phyloP scores from a whole-genome alignment of 2,888 invertebrate species.

The Limnephilus marmoratus region DNA sequence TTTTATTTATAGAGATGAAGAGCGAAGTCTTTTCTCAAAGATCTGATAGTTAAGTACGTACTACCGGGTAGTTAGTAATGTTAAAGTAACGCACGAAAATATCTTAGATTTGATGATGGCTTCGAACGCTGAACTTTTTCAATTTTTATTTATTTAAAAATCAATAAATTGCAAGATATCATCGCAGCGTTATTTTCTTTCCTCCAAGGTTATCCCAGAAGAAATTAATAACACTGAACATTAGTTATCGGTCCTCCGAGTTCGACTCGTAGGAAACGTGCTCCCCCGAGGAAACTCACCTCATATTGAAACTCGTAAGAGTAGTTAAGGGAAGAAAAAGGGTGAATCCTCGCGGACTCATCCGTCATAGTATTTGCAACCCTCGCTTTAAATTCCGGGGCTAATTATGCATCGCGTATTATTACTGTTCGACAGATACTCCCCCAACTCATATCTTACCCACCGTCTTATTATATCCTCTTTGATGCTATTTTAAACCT shows the following conservation, averaged over 20 bases:
- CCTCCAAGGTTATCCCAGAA: neutral
- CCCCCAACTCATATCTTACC: neutral
- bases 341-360: neutral
- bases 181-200: no score
- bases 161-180: no score
- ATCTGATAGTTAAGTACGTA: no score
- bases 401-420: slow-evolving; percentile 29
- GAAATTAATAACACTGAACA: neutral
- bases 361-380: slow-evolving; percentile 5
- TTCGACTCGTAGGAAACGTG: neutral
- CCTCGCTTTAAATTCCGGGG: neutral
- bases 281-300: neutral
- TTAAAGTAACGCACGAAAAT: no score
- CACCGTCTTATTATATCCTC: neutral
- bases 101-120: no score
- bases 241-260: neutral
- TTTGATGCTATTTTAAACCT: slow-evolving; percentile 44
- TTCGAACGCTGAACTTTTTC: no score
- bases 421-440: neutral
- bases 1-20: no score
- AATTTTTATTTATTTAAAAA: no score
- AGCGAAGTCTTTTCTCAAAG: no score
- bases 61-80: no score
- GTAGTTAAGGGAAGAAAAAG: neutral
- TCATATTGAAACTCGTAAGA: neutral